Base-by-base conservation (phyloP, 2,797 vertebrate genomes). In the Margarornis squamiger region DNA sequence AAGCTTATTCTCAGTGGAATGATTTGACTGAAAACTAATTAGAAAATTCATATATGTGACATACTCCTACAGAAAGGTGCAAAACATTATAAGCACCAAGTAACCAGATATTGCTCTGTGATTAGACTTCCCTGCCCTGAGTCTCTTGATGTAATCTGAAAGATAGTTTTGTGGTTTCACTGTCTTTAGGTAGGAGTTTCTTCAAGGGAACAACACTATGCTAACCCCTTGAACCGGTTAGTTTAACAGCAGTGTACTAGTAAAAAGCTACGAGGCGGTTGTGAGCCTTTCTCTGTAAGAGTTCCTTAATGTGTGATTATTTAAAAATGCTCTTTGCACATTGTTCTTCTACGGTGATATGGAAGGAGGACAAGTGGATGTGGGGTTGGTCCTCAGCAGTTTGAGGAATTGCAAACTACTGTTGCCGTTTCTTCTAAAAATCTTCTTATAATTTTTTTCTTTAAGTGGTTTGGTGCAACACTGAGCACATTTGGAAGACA, bases 11-110 rank as follows among this genome's bases (percentile, higher is more conserved):
- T 93, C 79, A 32, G 38, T 83, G 49, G 80, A 95, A 91, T 89
- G 82, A 96, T 96, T 96, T 94, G 67, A 91, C 88, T 90, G 78
- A 93, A 97, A 95, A 96, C 63, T 51, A 96, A 92, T 95, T 96
- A 97, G 89, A 83, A 68, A 95, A 95, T 92, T 82, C 49, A 73
- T 91, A 39, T 72, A 55, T 70, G 57, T 73, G 39, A 46, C 80
- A 74, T 22, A 10, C 10, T 96, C 46, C 22, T 67, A 39, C 41
- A 49, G 29, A 36, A 90, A 86, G 62, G 32, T 84, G 21, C 79
- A 93, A 96, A 97, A 91, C 32, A 29, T 27, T 88, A 5, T 54
- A 88, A 34, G 30, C 22, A 49, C n/a, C 36, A 88, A 82, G 55
- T 91, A 93, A 92, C 38, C 32, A 90, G 70, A 36, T 59, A 57